These are phyloP conservation scores for Coremacera marginata DNA, from an alignment of 2,888 invertebrate genomes.

Conservation along the genomic window DNA sequence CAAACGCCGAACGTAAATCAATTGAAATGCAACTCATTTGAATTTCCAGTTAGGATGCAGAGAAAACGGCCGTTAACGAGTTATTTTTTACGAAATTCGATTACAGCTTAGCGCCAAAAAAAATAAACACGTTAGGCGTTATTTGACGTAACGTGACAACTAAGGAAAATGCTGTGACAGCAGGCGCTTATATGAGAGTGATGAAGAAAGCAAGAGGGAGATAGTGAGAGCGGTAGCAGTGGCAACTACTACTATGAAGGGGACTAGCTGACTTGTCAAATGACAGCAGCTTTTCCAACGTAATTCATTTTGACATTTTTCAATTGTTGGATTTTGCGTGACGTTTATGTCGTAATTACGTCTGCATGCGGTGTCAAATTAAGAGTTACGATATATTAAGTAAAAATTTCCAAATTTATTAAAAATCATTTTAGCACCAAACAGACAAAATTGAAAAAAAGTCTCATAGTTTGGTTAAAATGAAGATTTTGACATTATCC, in stretches of 20 bases:
- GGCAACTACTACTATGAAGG: neutral
- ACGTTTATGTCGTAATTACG: conserved; percentile 26
- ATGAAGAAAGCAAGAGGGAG: too few species aligned
- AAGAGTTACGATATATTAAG: neutral
- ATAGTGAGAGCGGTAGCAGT: neutral
- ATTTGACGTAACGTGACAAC: neutral
- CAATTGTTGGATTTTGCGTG: neutral
- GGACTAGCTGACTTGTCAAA: neutral
- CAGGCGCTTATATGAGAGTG: neutral
- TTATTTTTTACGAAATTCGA: too few species aligned
- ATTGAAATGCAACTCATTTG: conserved; percentile 18
- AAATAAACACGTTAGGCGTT: conserved; percentile 16
- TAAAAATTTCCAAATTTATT: neutral
- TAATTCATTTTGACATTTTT: conserved; percentile 23
- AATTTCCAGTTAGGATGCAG: neutral
- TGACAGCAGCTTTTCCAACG: neutral
- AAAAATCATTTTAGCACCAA: neutral
- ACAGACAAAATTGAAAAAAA: neutral
- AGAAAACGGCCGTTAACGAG: neutral
- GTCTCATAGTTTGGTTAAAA: too few species aligned
- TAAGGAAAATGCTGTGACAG: neutral
- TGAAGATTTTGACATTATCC: too few species aligned
- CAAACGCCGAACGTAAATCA: conserved; percentile 22
- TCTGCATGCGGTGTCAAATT: neutral
- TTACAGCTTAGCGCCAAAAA: too few species aligned